Percentiles rank a stretch among this genome's conserved stretches.
Conservation (phyloP, 37 sponge, comb jelly and placozoan genomes). For the Chondrilla cf. caribensis region DNA sequence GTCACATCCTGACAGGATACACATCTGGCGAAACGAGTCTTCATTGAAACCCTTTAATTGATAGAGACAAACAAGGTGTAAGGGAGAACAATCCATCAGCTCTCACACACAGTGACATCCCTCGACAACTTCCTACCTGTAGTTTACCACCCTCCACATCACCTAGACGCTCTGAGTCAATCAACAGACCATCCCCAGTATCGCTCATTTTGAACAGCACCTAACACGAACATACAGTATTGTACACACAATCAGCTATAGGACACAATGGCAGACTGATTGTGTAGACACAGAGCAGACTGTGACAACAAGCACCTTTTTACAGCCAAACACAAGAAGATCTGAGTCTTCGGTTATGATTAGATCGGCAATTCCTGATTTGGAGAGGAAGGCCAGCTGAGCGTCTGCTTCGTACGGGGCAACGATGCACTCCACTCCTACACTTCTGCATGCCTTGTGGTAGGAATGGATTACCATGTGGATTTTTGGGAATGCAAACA, state of each 20-base stretch:
- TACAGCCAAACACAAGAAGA: conserved; percentile 88
- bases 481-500: background rate
- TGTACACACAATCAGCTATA: background rate
- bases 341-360: conserved; percentile 98
- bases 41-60: conserved; percentile 65
- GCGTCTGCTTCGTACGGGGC: conserved; percentile 99
- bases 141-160: conserved; percentile 47
- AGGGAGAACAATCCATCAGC: background rate
- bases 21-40: conserved; percentile 90
- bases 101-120: background rate
- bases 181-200: conserved; percentile 77
- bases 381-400: conserved; percentile 87
- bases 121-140: background rate
- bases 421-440: conserved; percentile 88
- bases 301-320: conserved; percentile 66
- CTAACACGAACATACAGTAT: conserved; percentile 20
- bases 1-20: conserved; percentile 98
- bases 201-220: conserved; percentile 94
- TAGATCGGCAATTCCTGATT: conserved; percentile 70
- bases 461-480: background rate
- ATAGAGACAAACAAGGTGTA: background rate
- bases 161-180: conserved; percentile 66
- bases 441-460: conserved; percentile 66
- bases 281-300: background rate
- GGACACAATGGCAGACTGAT: background rate